Evolutionary conservation across 2,888 invertebrate species (phyloP), one percentile per base, ranked within the genome.

Genomic region (Steinernema carpocapsae): DNA sequence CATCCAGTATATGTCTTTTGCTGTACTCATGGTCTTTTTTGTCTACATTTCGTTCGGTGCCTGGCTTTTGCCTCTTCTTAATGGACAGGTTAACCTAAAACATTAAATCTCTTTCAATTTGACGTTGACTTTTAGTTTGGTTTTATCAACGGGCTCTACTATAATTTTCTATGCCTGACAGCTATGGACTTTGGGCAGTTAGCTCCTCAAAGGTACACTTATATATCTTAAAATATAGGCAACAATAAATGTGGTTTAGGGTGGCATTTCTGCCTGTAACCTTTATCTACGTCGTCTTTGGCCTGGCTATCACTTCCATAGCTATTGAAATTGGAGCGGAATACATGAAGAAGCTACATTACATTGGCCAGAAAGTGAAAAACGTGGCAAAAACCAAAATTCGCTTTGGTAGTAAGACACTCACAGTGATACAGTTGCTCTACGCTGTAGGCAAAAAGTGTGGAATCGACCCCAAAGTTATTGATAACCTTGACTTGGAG

Each of bases 11-110:
- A 80, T 82, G 10, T 83, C 83, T 0, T 73, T 83, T 1, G 80
- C 78, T 26, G 75, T 83, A 0, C 72, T 83, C 19, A 76, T 79
- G 45, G 81, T 80, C 1, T 83, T 83, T 37, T 64, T 82, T n/a
- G 64, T 82, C 14, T 83, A 83, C 59, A 81, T 83, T 10, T 79
- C 81, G 6, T 72, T 83, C 4, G 83, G 83, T 26, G 83, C 83
- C 0, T 51, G 82, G 42, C 74, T 83, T n/a, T 37, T 83, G 29
- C 83, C 83, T 6, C 78, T 80, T 14, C 70, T 83, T 2, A 83
- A 83, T 73, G 83, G 83, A 73, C 79, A 83, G 75, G 81, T 81
- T n/a, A 48, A 3, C 48, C 19, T 17, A 10, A 19, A 48, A 19
- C n/a, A 17, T 17, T 3, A 3, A 19, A 48, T 48, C 19, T 17